Conservation (phyloP, 2,113 vertebrate genomes). For the Pitta sordida region DNA sequence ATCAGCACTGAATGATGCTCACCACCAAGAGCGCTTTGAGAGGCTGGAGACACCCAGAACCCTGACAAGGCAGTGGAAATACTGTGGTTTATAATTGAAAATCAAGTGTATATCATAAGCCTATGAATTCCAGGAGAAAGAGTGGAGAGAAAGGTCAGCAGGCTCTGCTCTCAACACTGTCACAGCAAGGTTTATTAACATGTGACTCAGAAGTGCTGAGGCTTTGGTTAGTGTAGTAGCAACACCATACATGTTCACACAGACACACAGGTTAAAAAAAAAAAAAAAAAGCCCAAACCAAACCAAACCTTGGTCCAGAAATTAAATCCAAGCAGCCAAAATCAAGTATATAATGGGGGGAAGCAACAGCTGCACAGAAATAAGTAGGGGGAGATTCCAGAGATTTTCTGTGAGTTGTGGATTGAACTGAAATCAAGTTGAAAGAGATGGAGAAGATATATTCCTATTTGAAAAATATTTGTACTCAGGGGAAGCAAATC, state of each 20-base stretch:
- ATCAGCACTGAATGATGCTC: not conserved
- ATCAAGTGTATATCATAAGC: not conserved
- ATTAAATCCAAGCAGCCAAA: constrained; percentile 50
- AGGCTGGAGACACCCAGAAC: not conserved
- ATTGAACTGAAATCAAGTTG: not conserved
- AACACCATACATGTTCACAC: constrained; percentile 32
- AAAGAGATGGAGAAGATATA: not conserved
- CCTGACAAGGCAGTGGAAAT: not conserved
- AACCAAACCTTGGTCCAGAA: constrained; percentile 67
- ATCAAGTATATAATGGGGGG: not conserved
- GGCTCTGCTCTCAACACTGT: not conserved
- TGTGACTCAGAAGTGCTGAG: not conserved
- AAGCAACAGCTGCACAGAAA: not conserved
- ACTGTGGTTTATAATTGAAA: not conserved
- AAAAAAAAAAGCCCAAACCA: constrained; percentile 11
- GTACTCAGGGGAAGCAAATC: not conserved
- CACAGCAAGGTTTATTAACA: not conserved
- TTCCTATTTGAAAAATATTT: not conserved
- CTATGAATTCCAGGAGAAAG: not conserved
- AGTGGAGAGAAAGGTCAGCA: constrained; percentile 15
- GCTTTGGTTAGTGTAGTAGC: constrained; percentile 55
- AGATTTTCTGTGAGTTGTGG: not conserved
- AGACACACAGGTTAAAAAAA: not conserved
- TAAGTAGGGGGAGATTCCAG: not conserved
- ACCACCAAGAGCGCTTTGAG: not conserved